Evolutionary conservation across 1,140 invertebrate genomes (phyloP).

Genomic region (Drosophila nasuta): DNA sequence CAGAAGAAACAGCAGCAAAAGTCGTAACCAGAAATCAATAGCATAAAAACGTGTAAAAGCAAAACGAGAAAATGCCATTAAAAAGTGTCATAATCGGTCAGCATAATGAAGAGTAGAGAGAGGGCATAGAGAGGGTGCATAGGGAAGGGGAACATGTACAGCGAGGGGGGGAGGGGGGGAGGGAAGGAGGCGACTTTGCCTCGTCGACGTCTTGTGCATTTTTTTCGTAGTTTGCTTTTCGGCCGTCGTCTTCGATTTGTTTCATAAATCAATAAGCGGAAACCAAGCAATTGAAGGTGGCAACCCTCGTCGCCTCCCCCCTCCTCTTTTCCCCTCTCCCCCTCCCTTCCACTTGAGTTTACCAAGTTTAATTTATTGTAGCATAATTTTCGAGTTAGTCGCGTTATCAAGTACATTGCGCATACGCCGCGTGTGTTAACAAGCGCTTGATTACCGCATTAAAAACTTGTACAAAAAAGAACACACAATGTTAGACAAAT

Average conservation of each 20-base stretch:
- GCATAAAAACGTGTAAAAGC: constrained; percentile 61
- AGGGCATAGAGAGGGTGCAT: no score
- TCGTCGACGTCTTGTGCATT: not conserved
- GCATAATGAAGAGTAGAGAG: constrained; percentile 69
- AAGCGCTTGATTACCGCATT: constrained; percentile 80
- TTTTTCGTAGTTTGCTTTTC: constrained; percentile 35
- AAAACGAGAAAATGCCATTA: constrained; percentile 76
- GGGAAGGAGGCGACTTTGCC: no score
- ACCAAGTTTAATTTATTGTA: constrained; percentile 63
- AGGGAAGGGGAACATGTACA: not conserved
- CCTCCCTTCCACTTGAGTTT: not conserved
- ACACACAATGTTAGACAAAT: constrained; percentile 61
- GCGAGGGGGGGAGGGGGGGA: not conserved
- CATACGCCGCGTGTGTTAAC: constrained; percentile 71
- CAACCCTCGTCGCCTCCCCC: not conserved
- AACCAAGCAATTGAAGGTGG: constrained; percentile 48
- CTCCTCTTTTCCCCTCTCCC: not conserved
- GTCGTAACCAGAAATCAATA: constrained; percentile 78
- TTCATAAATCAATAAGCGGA: constrained; percentile 79
- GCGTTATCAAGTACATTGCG: constrained; percentile 32
- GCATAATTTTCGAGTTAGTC: constrained; percentile 50
- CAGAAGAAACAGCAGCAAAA: not conserved
- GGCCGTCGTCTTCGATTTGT: constrained; percentile 29
- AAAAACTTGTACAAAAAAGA: constrained; percentile 45
- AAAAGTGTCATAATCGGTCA: constrained; percentile 82